Conservation (phyloP, 2,888 invertebrate genomes). For the Stenotaenia linearis region DNA sequence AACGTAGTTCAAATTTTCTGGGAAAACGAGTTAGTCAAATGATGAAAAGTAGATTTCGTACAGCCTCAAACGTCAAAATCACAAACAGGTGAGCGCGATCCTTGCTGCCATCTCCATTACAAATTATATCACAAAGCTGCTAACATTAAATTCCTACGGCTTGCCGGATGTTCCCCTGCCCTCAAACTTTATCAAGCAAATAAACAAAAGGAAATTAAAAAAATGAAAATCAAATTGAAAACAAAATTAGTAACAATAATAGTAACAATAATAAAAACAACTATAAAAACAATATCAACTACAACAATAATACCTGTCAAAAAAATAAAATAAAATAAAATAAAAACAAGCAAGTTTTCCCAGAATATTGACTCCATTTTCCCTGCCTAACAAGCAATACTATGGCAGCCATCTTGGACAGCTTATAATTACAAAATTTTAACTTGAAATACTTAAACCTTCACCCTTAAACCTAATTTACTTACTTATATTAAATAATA, state of each 20-base stretch:
- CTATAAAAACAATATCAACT: slow-evolving; percentile 29
- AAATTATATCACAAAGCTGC: neutral
- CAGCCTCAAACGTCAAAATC: neutral
- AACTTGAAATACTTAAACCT: neutral
- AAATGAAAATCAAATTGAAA: slow-evolving; percentile 31
- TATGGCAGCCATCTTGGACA: slow-evolving; percentile 12
- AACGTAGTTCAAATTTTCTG: slow-evolving; percentile 24
- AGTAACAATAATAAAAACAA: neutral
- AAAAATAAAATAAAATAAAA: slow-evolving; percentile 24
- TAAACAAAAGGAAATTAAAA: slow-evolving; percentile 28
- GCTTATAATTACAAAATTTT: neutral
- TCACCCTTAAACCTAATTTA: neutral
- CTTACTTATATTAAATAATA: neutral
- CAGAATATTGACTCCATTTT: slow-evolving; percentile 53
- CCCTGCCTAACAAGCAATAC: slow-evolving; percentile 41
- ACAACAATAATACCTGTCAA: neutral
- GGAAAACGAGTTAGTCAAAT: slow-evolving; percentile 12
- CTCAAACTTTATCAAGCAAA: neutral
- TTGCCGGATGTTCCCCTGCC: neutral
- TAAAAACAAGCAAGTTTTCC: neutral
- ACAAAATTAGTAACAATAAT: slow-evolving; percentile 19
- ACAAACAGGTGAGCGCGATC: slow-evolving; percentile 20
- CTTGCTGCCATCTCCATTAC: neutral
- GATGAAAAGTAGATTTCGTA: neutral
- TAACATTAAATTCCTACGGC: neutral